A percentile compares a stretch with the other conserved stretches of the same genome.
These are phyloP conservation scores for Choristoneura rosaceana DNA, from an alignment of 2,888 invertebrate genomes.

Conservation along the genomic window DNA sequence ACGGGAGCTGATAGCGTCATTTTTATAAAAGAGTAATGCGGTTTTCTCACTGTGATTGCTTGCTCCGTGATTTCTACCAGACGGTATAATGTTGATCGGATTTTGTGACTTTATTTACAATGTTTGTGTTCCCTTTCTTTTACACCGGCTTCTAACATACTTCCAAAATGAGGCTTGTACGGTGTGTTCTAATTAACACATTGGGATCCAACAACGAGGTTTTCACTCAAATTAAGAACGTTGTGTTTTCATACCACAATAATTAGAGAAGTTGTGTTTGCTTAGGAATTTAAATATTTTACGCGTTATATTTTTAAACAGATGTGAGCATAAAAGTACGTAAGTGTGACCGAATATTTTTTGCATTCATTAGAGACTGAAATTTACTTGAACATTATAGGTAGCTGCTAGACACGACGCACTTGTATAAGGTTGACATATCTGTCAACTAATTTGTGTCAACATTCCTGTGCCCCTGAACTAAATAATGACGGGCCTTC, in stretches of 20 bases:
- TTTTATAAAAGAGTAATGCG: constrained; percentile 83
- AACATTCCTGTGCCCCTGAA: background rate
- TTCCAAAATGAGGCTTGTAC: background rate
- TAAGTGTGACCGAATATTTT: too few species aligned
- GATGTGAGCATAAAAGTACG: too few species aligned
- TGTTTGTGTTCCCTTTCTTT: background rate
- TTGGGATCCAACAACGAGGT: background rate
- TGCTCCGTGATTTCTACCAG: constrained; percentile 44
- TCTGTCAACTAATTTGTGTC: background rate
- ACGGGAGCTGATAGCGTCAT: constrained; percentile 76
- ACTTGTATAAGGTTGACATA: background rate
- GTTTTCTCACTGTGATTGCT: constrained; percentile 79
- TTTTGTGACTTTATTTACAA: background rate
- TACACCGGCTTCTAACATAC: background rate
- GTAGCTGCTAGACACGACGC: background rate
- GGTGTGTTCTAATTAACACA: background rate
- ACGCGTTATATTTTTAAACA: too few species aligned
- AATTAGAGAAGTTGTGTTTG: too few species aligned
- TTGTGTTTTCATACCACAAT: too few species aligned
- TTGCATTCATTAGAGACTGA: too few species aligned
- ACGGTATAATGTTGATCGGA: constrained; percentile 12
- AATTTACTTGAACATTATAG: too few species aligned
- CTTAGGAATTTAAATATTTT: too few species aligned
- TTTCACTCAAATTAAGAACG: too few species aligned
- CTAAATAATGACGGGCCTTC: background rate